phyloP scores from a whole-genome alignment of 1,140 invertebrate species.

The Branchinecta lynchi region DNA sequence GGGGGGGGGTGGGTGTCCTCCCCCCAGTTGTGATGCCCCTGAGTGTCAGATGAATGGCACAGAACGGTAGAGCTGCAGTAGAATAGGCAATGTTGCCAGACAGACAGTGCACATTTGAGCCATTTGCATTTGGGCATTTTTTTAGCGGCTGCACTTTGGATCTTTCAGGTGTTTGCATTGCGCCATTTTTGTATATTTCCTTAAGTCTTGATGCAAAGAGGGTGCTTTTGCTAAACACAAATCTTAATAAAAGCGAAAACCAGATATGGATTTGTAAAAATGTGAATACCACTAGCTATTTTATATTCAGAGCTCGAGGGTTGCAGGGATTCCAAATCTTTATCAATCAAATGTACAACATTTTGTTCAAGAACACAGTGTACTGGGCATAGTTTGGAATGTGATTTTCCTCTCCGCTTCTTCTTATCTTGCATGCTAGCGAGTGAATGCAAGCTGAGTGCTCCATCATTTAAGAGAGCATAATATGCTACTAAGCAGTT shows the following conservation, averaged over 20 bases:
- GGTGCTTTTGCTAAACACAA: background rate
- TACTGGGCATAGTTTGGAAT: background rate
- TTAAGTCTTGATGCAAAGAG: background rate
- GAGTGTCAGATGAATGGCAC: no score
- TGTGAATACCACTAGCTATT: background rate
- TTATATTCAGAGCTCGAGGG: background rate
- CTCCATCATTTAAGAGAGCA: no score
- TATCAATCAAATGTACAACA: background rate
- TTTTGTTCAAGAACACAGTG: background rate
- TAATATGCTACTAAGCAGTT: no score
- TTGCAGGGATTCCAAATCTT: background rate
- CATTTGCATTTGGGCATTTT: background rate
- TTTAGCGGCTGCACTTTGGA: background rate
- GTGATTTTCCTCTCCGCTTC: background rate
- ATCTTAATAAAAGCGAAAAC: constrained; percentile 6
- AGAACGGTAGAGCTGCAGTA: no score
- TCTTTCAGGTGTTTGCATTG: background rate
- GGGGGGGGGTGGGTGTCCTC: no score
- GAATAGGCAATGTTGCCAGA: background rate
- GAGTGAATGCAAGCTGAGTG: no score
- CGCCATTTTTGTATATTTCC: background rate
- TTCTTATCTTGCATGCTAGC: background rate
- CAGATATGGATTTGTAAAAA: background rate
- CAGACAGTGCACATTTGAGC: background rate
- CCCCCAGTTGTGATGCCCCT: no score